Percentiles rank a stretch among this genome's conserved stretches.
Evolutionary conservation across 1,140 invertebrate species (phyloP).

Genomic region (Ceratosolen solmsi): DNA sequence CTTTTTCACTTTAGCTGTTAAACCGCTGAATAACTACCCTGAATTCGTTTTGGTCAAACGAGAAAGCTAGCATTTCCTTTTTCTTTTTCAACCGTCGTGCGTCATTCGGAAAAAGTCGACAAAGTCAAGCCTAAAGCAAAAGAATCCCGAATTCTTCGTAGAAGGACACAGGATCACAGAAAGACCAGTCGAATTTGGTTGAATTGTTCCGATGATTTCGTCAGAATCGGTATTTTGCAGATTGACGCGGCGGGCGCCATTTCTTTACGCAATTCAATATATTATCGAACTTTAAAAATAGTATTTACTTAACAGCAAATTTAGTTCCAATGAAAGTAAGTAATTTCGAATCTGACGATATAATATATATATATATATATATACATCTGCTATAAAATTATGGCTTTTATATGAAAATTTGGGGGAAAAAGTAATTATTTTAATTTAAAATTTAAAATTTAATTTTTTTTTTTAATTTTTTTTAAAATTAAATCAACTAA

Average conservation of each 20-base stretch:
- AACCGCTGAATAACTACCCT: conserved; percentile 40
- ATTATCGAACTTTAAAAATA: not conserved
- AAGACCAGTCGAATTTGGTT: conserved; percentile 25
- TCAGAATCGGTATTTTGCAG: not conserved
- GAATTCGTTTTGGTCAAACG: conserved; percentile 34
- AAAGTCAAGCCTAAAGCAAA: conserved; percentile 18
- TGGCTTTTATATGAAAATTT: no score
- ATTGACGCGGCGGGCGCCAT: not conserved
- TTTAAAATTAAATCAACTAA: no score
- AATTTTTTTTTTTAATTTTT: no score
- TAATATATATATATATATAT: not conserved
- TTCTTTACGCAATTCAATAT: not conserved
- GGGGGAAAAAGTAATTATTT: no score
- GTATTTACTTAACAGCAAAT: not conserved
- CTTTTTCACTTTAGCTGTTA: conserved; percentile 42
- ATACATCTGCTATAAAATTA: no score
- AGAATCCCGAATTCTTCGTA: conserved; percentile 34
- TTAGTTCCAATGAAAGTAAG: not conserved
- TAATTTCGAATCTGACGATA: not conserved
- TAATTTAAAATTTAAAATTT: no score
- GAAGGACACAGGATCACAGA: conserved; percentile 27
- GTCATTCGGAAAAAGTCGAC: conserved; percentile 22
- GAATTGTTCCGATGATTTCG: conserved; percentile 19
- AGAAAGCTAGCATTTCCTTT: conserved; percentile 22
- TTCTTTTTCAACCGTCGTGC: conserved; percentile 15